A percentile compares a stretch with the other conserved stretches of the same genome.
phyloP scores from a whole-genome alignment of 2,797 vertebrate species.

The Crocodylus rhombifer region DNA sequence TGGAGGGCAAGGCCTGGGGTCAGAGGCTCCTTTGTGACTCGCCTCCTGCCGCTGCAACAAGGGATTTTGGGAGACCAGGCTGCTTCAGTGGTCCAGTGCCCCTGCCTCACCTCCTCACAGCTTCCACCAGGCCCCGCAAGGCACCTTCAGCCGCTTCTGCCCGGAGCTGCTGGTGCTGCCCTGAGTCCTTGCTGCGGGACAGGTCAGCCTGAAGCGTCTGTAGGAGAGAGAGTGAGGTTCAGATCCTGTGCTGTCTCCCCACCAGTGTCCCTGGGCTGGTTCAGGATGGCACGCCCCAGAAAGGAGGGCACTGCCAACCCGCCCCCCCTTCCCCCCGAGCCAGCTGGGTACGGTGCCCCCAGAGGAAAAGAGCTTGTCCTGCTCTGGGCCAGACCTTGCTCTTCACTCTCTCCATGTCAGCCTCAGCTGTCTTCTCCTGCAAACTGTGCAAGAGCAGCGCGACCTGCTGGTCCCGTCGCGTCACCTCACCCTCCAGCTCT shows the following conservation, averaged over 20 bases:
- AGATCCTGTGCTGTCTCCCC: neutral
- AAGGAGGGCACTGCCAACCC: neutral
- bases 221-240: neutral
- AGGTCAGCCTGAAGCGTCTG: constrained; percentile 82
- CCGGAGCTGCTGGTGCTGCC: constrained; percentile 65
- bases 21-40: neutral
- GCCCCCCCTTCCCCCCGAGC: no score
- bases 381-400: constrained; percentile 80
- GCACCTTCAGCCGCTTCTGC: constrained; percentile 71
- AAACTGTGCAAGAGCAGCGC: constrained; percentile 84
- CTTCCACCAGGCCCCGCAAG: constrained; percentile 68
- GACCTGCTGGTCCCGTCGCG: constrained; percentile 79
- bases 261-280: neutral
- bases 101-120: constrained; percentile 77
- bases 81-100: neutral
- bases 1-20: neutral
- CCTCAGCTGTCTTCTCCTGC: constrained; percentile 87
- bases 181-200: constrained; percentile 61
- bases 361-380: neutral
- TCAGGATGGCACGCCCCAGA: no score
- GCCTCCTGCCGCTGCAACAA: neutral
- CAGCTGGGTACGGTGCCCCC: neutral
- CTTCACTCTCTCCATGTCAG: constrained; percentile 85
- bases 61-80: neutral
- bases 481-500: constrained; percentile 78